phyloP scores from a whole-genome alignment of 2,113 vertebrate species.

The Python bivittatus region DNA sequence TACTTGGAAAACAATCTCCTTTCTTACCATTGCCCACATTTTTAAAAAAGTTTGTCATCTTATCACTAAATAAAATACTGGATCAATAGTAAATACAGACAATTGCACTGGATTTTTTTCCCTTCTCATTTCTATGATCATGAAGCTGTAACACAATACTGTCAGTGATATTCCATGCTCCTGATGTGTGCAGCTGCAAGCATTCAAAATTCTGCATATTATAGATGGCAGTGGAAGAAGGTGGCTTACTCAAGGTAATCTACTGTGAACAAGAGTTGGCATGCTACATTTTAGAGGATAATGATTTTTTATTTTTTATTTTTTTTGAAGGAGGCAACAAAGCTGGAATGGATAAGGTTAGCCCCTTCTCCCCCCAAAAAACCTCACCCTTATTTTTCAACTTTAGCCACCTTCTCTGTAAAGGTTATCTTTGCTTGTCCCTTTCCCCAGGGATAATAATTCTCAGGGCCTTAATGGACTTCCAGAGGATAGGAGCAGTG shows the following conservation, averaged over 20 bases:
- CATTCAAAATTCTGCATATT: background rate
- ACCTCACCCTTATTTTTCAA: background rate
- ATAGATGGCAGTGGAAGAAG: background rate
- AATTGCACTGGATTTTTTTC: background rate
- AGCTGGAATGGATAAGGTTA: background rate
- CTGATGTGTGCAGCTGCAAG: too few relatives aligned
- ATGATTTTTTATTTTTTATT: too few relatives aligned
- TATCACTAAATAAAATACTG: fast-evolving
- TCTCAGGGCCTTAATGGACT: too few relatives aligned
- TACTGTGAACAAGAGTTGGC: background rate
- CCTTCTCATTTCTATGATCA: background rate
- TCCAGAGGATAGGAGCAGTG: too few relatives aligned
- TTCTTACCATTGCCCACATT: background rate
- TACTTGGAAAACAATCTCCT: background rate
- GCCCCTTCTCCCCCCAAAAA: background rate
- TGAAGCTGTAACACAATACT: background rate
- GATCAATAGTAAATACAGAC: background rate
- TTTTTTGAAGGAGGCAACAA: background rate
- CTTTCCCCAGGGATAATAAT: too few relatives aligned
- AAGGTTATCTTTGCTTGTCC: background rate
- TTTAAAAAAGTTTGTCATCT: background rate
- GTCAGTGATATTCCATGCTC: background rate
- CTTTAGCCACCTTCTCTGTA: background rate
- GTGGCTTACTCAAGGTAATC: background rate
- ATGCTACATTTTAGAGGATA: background rate